Evolutionary conservation across 2,888 invertebrate species (phyloP), one percentile per base, ranked within the genome.

Genomic region (Netelia melanura): DNA sequence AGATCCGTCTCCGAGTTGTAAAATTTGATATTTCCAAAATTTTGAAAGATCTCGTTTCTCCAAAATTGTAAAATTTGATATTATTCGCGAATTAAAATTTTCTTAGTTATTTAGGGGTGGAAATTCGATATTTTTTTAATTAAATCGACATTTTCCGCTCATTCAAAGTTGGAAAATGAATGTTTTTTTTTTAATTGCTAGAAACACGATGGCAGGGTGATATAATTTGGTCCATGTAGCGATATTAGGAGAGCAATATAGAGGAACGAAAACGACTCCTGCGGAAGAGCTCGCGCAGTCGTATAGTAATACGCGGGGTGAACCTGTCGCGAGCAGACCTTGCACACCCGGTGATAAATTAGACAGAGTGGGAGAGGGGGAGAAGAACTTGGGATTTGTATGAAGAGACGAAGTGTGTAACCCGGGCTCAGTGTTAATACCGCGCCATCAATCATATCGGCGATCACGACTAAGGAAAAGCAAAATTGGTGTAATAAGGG

Each of bases 381-480:
- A 54, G 48, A 56, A 52, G 54, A 75, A 71, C 81, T 83, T 74
- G 79, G 83, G 87, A 87, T 89, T 92, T 91, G 91, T 93, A 93
- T 92, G 91, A 92, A 92, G 89, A 88, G 89, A 90, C 91, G 91
- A 91, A 93, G 93, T 92, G 92, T 93, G 93, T 93, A 93, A 92
- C 93, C 90, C 92, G 75, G 91, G 91, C 91, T 93, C 90, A 92
- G 90, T 89, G 88, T 89, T 92, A 91, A 91, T 93, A 88, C 91
- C 88, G 62, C 67, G 89, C 89, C 90, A 93, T 93, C 93, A 91
- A 93, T 93, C 93, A 93, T 93, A 89, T 85, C 85, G 30, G 86
- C 87, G 86, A 85, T 82, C 82, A 82, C 71, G n/a, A 58, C 79
- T 67, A 76, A 79, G 72, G 79, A 65, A 84, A 80, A 80, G 30